These are phyloP conservation scores for Geotria australis DNA, from an alignment of 2,797 vertebrate genomes.

Conservation along the genomic window DNA sequence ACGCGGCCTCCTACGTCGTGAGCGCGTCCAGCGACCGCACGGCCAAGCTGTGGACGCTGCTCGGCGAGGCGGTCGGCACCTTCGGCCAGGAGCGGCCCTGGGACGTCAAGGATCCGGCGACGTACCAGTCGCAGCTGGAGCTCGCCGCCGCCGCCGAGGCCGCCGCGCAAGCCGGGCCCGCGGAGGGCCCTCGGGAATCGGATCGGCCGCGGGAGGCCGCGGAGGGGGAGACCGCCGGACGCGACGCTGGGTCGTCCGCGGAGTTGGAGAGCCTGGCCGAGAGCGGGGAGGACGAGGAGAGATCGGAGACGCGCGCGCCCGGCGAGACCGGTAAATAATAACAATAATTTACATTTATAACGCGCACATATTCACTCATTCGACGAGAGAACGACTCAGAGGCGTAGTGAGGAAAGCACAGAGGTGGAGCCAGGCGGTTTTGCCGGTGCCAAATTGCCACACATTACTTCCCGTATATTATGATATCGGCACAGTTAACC, in stretches of 20 bases:
- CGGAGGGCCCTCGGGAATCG: conserved; percentile 9
- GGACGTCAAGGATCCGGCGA: conserved; percentile 6
- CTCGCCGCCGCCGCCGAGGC: background rate
- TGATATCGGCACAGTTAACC: too few species aligned
- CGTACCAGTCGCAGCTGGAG: conserved; percentile 1
- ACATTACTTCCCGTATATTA: too few species aligned
- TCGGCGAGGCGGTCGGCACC: conserved; percentile 6
- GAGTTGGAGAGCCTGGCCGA: background rate
- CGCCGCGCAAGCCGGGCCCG: background rate
- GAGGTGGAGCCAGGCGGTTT: too few species aligned
- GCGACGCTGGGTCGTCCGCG: background rate
- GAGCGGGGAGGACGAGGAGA: too few species aligned
- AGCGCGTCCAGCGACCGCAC: conserved; percentile 8
- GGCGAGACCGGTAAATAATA: too few species aligned
- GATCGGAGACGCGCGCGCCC: too few species aligned
- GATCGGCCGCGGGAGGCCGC: background rate
- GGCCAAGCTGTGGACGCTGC: conserved; percentile 9
- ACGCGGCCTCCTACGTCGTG: conserved; percentile 6
- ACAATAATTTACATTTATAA: too few species aligned
- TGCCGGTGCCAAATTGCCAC: too few species aligned
- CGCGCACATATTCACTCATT: too few species aligned
- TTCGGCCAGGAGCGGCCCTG: conserved; percentile 11
- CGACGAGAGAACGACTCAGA: too few species aligned
- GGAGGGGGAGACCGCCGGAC: conserved; percentile 1
- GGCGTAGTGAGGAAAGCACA: too few species aligned